Conservation (phyloP, 2,797 vertebrate genomes). For the Protonibea diacanthus region DNA sequence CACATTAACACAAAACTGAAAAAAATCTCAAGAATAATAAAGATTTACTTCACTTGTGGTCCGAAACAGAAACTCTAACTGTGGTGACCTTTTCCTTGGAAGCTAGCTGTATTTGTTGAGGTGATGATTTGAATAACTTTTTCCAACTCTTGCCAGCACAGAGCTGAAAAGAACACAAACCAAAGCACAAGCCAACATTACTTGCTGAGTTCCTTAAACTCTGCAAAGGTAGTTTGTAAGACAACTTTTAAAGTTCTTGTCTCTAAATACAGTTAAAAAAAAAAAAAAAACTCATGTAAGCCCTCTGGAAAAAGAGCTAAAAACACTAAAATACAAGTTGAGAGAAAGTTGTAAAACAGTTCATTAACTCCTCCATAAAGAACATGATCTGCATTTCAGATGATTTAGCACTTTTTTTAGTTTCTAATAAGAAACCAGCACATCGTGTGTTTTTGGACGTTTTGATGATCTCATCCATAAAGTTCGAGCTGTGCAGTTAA, state of each 20-base stretch:
- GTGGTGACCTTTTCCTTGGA: too few species aligned
- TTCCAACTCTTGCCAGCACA: background rate
- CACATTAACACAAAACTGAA: too few species aligned
- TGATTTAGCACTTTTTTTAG: too few species aligned
- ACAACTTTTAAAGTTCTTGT: background rate
- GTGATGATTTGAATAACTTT: background rate
- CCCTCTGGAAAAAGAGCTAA: background rate
- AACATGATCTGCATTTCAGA: background rate
- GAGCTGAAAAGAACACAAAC: background rate
- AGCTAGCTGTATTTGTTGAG: too few species aligned
- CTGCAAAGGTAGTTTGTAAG: background rate
- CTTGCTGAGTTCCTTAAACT: background rate
- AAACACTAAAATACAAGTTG: background rate
- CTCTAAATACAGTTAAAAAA: background rate
- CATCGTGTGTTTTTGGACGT: background rate
- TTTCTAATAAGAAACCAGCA: background rate
- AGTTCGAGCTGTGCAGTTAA: background rate
- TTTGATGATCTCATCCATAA: background rate
- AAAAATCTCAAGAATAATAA: background rate
- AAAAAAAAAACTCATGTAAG: background rate
- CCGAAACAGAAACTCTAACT: too few species aligned
- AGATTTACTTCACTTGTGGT: too few species aligned
- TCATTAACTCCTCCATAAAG: background rate
- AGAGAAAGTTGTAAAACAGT: background rate
- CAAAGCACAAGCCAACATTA: background rate